Evolutionary conservation across 2,113 vertebrate species (phyloP).

Genomic region (Tamias sibiricus): DNA sequence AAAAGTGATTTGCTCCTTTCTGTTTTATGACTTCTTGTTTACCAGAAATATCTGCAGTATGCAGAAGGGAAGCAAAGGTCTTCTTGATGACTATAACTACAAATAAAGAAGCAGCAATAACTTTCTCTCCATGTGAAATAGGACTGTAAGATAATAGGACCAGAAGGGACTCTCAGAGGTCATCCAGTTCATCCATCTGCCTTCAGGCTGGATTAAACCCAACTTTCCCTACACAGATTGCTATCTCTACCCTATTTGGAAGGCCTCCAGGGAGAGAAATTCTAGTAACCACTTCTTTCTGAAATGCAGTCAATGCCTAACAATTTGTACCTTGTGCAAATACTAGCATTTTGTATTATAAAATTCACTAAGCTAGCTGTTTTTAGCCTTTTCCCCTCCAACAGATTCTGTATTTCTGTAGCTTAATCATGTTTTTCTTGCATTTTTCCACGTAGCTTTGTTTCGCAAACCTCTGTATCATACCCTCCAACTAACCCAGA

Average conservation of each 20-base stretch:
- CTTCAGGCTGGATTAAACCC: slow-evolving; percentile 43
- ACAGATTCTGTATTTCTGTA: not conserved
- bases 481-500: not conserved
- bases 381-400: slow-evolving; percentile 26
- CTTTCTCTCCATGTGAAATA: slow-evolving; percentile 33
- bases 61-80: not conserved
- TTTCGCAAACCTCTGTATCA: not conserved
- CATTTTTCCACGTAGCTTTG: not conserved
- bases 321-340: slow-evolving; percentile 35
- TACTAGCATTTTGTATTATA: slow-evolving; percentile 6
- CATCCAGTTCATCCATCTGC: slow-evolving; percentile 5
- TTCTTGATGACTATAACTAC: slow-evolving; percentile 32
- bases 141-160: slow-evolving; percentile 36
- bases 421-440: not conserved
- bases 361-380: not conserved
- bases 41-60: not conserved
- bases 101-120: slow-evolving; percentile 49
- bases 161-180: slow-evolving; percentile 55
- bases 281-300: slow-evolving; percentile 47
- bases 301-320: slow-evolving; percentile 1
- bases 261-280: slow-evolving; percentile 41
- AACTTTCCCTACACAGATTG: not conserved
- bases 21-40: slow-evolving; percentile 39
- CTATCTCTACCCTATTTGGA: slow-evolving; percentile 24
- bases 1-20: slow-evolving; percentile 25